Evolutionary conservation across 2,113 vertebrate genomes (phyloP).

Genomic region (Callorhinus ursinus): DNA sequence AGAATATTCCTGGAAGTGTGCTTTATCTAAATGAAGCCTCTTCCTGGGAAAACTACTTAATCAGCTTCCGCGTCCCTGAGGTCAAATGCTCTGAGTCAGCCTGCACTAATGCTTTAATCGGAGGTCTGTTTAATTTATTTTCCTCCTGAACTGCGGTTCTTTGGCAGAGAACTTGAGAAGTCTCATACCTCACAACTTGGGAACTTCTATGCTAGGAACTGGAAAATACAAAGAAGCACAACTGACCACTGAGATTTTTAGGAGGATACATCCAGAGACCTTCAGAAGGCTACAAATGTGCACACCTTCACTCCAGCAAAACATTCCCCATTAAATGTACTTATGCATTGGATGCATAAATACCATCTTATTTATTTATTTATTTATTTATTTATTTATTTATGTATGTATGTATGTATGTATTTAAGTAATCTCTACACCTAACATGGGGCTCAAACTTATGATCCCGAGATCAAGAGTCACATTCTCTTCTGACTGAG

Average conservation of each 20-base stretch:
- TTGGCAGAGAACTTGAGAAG: conserved; percentile 24
- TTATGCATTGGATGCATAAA: too few species aligned
- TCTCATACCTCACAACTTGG: neutral
- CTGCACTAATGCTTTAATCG: neutral
- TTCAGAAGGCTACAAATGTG: neutral
- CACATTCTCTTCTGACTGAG: neutral
- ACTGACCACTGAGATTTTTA: neutral
- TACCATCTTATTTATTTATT: neutral
- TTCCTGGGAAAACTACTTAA: conserved; percentile 3
- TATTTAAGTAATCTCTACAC: neutral
- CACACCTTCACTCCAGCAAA: neutral
- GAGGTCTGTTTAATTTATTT: neutral
- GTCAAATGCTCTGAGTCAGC: neutral
- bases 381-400: neutral
- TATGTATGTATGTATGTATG: too few species aligned
- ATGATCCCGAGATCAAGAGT: neutral
- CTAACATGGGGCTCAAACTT: neutral
- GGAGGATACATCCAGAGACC: neutral
- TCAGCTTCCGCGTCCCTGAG: neutral
- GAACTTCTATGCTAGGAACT: neutral
- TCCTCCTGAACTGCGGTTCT: conserved; percentile 4
- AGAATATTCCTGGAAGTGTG: conserved; percentile 6
- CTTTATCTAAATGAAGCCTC: conserved; percentile 9
- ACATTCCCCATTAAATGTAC: neutral
- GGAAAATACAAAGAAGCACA: neutral